Evolutionary conservation across 1,140 invertebrate genomes (phyloP).

Genomic region (Battus philenor): DNA sequence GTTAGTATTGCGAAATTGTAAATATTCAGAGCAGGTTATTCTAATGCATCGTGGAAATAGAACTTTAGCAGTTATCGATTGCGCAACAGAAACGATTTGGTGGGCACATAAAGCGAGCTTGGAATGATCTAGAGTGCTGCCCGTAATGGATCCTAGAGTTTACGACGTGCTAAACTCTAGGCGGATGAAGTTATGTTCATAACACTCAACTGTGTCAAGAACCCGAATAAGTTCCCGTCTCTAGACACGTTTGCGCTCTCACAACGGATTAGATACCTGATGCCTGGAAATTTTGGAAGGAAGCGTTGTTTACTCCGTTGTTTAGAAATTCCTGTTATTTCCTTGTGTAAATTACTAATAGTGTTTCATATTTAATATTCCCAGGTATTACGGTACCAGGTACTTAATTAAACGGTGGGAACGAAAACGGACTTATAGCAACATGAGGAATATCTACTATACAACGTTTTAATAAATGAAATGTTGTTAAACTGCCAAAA

Average conservation of each 20-base stretch:
- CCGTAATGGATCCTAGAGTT: conserved; percentile 38
- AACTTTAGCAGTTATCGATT: conserved; percentile 13
- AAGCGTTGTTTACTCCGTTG: conserved; percentile 13
- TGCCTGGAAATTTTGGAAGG: conserved; percentile 22
- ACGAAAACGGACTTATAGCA: too few relatives aligned
- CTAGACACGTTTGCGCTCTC: conserved; percentile 29
- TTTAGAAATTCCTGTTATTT: too few relatives aligned
- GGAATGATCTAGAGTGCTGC: conserved; percentile 25
- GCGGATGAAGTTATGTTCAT: conserved; percentile 38
- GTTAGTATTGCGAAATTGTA: too few relatives aligned
- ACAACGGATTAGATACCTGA: conserved; percentile 27
- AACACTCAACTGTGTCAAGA: conserved; percentile 36
- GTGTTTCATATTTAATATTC: too few relatives aligned
- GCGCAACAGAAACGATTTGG: conserved; percentile 13
- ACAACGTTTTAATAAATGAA: too few relatives aligned
- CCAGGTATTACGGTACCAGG: too few relatives aligned
- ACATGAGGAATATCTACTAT: too few relatives aligned
- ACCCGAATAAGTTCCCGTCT: conserved; percentile 29
- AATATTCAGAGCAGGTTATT: conserved; percentile 9
- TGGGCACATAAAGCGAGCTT: conserved; percentile 23
- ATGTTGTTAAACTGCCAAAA: too few relatives aligned
- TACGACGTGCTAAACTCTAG: conserved; percentile 39
- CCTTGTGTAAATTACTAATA: too few relatives aligned
- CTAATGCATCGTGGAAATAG: conserved; percentile 5
- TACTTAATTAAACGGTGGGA: too few relatives aligned